phyloP scores from a whole-genome alignment of 92 coral and sea anemone genomes.

The Actinostola sp. region DNA sequence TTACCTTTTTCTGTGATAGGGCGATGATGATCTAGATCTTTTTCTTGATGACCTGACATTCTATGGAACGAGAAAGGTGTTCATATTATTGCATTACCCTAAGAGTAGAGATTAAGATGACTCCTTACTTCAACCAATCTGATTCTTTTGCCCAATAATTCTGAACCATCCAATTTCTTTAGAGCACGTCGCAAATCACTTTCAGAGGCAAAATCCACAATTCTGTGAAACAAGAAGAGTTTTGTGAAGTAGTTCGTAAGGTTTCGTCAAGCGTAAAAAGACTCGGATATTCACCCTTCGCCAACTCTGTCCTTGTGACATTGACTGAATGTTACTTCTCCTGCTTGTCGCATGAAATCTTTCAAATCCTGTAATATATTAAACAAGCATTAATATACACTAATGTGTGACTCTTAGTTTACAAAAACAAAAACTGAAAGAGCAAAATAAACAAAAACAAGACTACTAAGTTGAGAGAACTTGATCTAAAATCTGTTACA shows the following conservation, averaged over 20 bases:
- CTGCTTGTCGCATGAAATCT: constrained; percentile 98
- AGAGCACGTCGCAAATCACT: constrained; percentile 93
- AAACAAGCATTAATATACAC: neutral
- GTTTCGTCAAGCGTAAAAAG: neutral
- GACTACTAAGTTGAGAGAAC: too few relatives aligned
- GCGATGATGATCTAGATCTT: constrained; percentile 25
- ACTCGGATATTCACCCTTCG: constrained; percentile 76
- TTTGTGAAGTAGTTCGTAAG: too few relatives aligned
- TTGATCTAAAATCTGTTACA: too few relatives aligned
- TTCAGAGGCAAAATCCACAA: constrained; percentile 87
- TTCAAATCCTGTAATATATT: constrained; percentile 76
- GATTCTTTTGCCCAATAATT: constrained; percentile 89
- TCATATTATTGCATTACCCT: neutral
- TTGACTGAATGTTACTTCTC: constrained; percentile 94
- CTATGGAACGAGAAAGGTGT: neutral
- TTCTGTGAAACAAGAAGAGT: constrained; percentile 43
- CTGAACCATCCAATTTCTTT: constrained; percentile 91
- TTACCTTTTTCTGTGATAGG: constrained; percentile 18
- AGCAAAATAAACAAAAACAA: neutral
- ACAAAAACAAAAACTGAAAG: neutral
- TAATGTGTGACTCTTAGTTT: too few relatives aligned
- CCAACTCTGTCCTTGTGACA: constrained; percentile 98
- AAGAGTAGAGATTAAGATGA: neutral
- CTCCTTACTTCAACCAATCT: constrained; percentile 76
- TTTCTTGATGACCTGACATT: constrained; percentile 15